Conservation (phyloP, 2,797 vertebrate genomes). For the Pseudochaenichthys georgianus region DNA sequence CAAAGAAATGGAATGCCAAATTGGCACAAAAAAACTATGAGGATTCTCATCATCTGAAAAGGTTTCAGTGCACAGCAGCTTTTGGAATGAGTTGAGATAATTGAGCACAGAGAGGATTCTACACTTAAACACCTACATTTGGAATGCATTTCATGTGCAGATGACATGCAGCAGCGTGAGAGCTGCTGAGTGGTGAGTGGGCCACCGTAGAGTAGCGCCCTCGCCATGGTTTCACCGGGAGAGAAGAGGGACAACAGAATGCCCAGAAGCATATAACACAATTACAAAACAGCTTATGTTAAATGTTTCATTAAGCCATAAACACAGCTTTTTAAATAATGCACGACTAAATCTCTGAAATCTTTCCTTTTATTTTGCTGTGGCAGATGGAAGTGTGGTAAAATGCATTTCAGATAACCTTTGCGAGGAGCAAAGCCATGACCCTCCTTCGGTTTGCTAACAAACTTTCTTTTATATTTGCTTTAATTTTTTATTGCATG, state of each 20-base stretch:
- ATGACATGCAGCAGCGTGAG: conserved; percentile 2
- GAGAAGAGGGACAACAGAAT: conserved; percentile 27
- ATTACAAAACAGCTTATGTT: conserved; percentile 48
- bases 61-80: conserved; percentile 2
- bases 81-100: conserved; percentile 16
- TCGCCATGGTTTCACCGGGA: conserved; percentile 13
- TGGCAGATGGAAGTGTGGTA: no score
- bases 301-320: conserved; percentile 71
- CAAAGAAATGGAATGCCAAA: conserved; percentile 30
- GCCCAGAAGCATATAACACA: conserved; percentile 37
- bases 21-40: conserved; percentile 15
- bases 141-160: conserved; percentile 8
- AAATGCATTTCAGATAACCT: conserved; percentile 42
- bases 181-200: not conserved
- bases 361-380: conserved; percentile 4
- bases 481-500: conserved; percentile 73
- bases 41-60: conserved; percentile 29
- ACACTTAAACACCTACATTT: conserved; percentile 14
- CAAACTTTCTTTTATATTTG: conserved; percentile 71
- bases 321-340: conserved; percentile 63
- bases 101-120: conserved; percentile 11
- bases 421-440: conserved; percentile 32
- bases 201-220: conserved; percentile 7
- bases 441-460: conserved; percentile 65
- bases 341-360: conserved; percentile 62